These are phyloP conservation scores for Pogonognathellus flavescens DNA, from an alignment of 1,140 invertebrate genomes.

Conservation along the genomic window DNA sequence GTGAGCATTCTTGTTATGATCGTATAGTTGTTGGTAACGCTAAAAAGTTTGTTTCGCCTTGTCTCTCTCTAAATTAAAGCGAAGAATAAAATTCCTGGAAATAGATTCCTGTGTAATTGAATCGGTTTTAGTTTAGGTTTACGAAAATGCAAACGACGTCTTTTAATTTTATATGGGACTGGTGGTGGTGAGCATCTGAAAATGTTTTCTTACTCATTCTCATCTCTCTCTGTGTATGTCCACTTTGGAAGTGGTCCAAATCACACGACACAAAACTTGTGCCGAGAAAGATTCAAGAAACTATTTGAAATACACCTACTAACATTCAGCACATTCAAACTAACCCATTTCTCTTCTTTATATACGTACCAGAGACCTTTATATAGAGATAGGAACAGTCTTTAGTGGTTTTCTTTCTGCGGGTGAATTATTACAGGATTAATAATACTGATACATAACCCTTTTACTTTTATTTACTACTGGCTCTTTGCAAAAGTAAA, in stretches of 20 bases:
- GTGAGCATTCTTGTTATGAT: too few relatives aligned
- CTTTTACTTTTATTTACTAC: not conserved
- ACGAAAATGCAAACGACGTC: constrained; percentile 29
- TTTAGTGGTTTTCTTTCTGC: not conserved
- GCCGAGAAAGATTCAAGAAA: not conserved
- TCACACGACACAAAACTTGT: not conserved
- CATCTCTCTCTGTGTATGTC: not conserved
- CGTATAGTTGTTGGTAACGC: too few relatives aligned
- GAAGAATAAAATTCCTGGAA: constrained; percentile 4
- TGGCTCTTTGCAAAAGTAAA: too few relatives aligned
- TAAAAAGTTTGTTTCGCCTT: too few relatives aligned
- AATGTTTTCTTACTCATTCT: constrained; percentile 34
- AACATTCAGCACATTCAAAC: constrained; percentile 4
- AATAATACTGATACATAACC: not conserved
- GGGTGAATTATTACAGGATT: constrained; percentile 23
- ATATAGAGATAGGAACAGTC: not conserved
- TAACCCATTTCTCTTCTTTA: not conserved
- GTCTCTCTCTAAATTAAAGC: not conserved
- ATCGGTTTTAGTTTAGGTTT: constrained; percentile 31
- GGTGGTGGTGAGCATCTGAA: not conserved
- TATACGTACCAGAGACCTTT: too few relatives aligned
- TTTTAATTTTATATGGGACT: constrained; percentile 41
- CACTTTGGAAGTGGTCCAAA: constrained; percentile 36
- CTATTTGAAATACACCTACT: not conserved
- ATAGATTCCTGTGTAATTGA: constrained; percentile 51